phyloP scores from a whole-genome alignment of 2,113 vertebrate genomes.

The Peromyscus leucopus region DNA sequence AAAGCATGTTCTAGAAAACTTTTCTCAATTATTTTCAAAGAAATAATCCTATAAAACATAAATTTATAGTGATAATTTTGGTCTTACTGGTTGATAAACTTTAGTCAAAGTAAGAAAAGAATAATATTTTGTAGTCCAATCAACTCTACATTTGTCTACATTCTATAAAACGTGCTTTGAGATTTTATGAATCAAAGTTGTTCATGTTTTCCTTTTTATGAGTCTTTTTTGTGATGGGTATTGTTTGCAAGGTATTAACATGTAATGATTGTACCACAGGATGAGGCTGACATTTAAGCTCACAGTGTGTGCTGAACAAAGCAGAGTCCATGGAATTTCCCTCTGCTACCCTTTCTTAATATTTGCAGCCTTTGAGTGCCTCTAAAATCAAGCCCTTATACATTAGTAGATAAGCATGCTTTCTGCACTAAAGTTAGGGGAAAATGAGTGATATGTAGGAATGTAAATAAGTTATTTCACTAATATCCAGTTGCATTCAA shows the following conservation, averaged over 20 bases:
- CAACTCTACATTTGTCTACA: neutral
- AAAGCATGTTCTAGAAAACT: neutral
- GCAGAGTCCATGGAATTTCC: too few species aligned
- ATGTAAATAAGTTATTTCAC: neutral
- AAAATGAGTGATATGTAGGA: fast-evolving
- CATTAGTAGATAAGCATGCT: neutral
- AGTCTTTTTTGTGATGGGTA: neutral
- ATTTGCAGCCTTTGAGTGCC: neutral
- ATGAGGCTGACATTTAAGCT: neutral
- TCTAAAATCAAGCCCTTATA: slow-evolving; percentile 9
- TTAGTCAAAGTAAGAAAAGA: slow-evolving; percentile 15
- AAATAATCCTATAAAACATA: slow-evolving; percentile 19
- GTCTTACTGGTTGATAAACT: slow-evolving; percentile 13
- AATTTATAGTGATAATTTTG: neutral
- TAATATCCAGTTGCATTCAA: neutral
- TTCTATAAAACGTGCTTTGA: slow-evolving; percentile 1
- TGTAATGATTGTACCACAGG: neutral
- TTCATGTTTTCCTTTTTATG: too few species aligned
- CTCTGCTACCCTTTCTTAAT: neutral
- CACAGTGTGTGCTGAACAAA: too few species aligned
- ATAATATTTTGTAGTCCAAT: neutral
- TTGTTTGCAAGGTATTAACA: neutral
- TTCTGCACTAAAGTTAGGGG: neutral
- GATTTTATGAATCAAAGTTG: neutral
- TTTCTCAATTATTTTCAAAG: slow-evolving; percentile 24